A percentile compares a stretch with the other conserved stretches of the same genome.
phyloP scores from a whole-genome alignment of 2,888 invertebrate species.

The Sacculina carcini region DNA sequence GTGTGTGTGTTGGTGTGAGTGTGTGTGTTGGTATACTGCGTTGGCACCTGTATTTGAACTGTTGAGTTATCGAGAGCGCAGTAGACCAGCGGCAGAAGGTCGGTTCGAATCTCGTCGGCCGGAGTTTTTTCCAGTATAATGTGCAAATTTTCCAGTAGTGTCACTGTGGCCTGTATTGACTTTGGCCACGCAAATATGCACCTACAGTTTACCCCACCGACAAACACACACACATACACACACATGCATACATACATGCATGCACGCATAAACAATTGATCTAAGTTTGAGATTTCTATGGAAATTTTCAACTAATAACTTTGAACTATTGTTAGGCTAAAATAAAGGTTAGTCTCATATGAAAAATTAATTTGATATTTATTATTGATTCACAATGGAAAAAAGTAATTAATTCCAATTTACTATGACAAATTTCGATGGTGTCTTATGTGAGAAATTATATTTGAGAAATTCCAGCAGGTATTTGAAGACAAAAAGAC shows the following conservation, averaged over 20 bases:
- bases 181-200: constrained; percentile 46
- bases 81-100: constrained; percentile 63
- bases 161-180: constrained; percentile 59
- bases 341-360: too few species aligned
- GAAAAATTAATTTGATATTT: too few species aligned
- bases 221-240: constrained; percentile 2
- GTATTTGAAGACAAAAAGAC: too few species aligned
- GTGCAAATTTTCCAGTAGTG: constrained; percentile 66
- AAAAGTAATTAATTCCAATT: too few species aligned
- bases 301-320: neutral
- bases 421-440: too few species aligned
- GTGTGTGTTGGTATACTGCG: too few species aligned
- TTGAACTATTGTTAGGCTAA: too few species aligned
- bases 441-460: too few species aligned
- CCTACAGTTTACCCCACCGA: constrained; percentile 22
- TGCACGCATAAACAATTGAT: constrained; percentile 5
- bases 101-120: constrained; percentile 44
- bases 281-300: neutral
- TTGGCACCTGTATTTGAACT: constrained; percentile 58
- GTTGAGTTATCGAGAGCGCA: constrained; percentile 63
- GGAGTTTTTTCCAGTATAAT: constrained; percentile 63
- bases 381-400: too few species aligned
- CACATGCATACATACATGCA: neutral
- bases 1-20: too few species aligned
- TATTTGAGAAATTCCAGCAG: too few species aligned